These are phyloP conservation scores for Amblyopsis rosae DNA, from an alignment of 2,113 vertebrate genomes.

Conservation along the genomic window DNA sequence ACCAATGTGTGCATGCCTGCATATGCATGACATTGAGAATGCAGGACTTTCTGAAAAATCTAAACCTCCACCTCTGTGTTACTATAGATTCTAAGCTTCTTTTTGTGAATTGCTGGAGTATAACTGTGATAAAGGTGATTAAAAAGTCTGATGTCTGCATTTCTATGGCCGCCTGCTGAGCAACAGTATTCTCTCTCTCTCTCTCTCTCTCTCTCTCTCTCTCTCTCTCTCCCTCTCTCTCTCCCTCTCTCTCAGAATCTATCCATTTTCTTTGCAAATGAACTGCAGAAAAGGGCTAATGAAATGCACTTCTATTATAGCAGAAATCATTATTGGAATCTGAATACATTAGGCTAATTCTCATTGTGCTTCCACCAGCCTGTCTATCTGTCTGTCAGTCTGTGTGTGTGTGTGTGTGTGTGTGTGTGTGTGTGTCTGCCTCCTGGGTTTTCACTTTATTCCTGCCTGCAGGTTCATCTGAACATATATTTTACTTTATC, in stretches of 20 bases:
- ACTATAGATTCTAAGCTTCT: no score
- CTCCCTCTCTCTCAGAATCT: background rate
- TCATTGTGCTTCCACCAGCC: background rate
- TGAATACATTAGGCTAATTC: constrained; percentile 3
- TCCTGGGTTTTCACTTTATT: constrained; percentile 1
- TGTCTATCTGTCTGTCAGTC: background rate
- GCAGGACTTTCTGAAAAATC: background rate
- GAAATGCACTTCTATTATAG: constrained; percentile 23
- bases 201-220: background rate
- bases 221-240: constrained; percentile 5
- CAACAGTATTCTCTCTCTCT: background rate
- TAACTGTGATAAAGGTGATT: constrained; percentile 1
- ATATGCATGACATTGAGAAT: background rate
- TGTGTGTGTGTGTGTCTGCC: background rate
- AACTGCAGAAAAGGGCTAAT: background rate
- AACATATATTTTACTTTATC: constrained; percentile 37
- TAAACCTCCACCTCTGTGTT: no score
- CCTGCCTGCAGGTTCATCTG: constrained; percentile 28
- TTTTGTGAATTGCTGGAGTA: background rate
- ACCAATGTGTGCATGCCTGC: background rate
- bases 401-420: background rate
- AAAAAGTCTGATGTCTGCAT: constrained; percentile 1
- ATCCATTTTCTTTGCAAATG: background rate
- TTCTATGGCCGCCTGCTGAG: background rate
- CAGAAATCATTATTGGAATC: constrained; percentile 23